Conservation (phyloP, 2,888 invertebrate genomes). For the Spodoptera picta region DNA sequence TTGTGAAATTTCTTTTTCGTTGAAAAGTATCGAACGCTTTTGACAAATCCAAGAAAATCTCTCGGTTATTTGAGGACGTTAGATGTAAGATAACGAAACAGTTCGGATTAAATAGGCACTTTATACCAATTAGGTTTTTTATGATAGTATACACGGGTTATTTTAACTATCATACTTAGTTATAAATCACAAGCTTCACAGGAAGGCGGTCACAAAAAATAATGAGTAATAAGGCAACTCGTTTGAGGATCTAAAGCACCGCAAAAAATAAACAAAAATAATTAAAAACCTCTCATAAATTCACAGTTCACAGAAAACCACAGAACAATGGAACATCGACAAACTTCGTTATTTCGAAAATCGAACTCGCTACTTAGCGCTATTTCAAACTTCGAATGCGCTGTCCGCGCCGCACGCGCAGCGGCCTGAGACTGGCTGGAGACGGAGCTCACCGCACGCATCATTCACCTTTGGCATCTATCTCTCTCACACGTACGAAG, state of each 20-base stretch:
- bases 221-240: conserved; percentile 60
- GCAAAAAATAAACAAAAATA: conserved; percentile 31
- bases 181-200: conserved; percentile 51
- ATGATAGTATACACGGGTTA: conserved; percentile 18
- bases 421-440: conserved; percentile 84
- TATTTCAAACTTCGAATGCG: conserved; percentile 71
- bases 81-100: conserved; percentile 7
- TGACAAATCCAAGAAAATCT: conserved; percentile 3
- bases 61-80: conserved; percentile 1
- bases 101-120: conserved; percentile 7
- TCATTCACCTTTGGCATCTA: conserved; percentile 70
- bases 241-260: conserved; percentile 50
- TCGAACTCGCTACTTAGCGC: conserved; percentile 71
- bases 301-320: conserved; percentile 66
- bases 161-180: conserved; percentile 22
- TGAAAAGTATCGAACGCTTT: not conserved
- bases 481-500: conserved; percentile 67
- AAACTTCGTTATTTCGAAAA: conserved; percentile 77
- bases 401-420: conserved; percentile 81
- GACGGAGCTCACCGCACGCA: conserved; percentile 70
- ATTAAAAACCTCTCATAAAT: conserved; percentile 56
- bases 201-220: conserved; percentile 63
- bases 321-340: conserved; percentile 72
- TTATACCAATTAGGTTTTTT: conserved; percentile 14
- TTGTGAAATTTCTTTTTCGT: conserved; percentile 1